These are phyloP conservation scores for Drosophila bifasciata DNA, from an alignment of 1,140 invertebrate genomes.

Conservation along the genomic window DNA sequence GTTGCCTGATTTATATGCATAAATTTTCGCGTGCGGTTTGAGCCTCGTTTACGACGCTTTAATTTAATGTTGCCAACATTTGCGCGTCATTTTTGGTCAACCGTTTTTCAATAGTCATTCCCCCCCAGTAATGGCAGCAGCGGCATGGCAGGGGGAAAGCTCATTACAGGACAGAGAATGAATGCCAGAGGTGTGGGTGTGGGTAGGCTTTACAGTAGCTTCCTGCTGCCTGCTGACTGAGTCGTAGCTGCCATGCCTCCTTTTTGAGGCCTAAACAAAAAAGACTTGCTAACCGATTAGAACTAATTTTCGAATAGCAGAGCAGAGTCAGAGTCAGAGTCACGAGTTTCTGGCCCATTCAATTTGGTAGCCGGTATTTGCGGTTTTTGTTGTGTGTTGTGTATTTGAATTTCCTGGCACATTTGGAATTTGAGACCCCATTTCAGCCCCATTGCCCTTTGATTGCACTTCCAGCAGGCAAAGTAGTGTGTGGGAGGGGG, in stretches of 20 bases:
- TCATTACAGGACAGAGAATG: constrained; percentile 35
- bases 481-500: too few species aligned
- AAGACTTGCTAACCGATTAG: background rate
- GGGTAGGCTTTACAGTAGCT: too few species aligned
- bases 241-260: background rate
- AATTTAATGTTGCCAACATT: constrained; percentile 79
- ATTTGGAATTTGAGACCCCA: constrained; percentile 11
- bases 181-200: constrained; percentile 7
- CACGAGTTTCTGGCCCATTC: background rate
- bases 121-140: constrained; percentile 56
- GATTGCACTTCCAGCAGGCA: background rate
- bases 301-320: background rate
- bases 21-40: constrained; percentile 74
- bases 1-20: constrained; percentile 74
- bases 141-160: constrained; percentile 48
- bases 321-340: too few species aligned
- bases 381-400: constrained; percentile 48
- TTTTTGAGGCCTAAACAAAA: background rate
- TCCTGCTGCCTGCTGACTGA: too few species aligned
- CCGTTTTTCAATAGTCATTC: constrained; percentile 70
- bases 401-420: background rate
- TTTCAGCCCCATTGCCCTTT: constrained; percentile 8
- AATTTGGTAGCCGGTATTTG: constrained; percentile 37
- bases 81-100: constrained; percentile 76
- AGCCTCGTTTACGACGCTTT: constrained; percentile 65